These are phyloP conservation scores for Etheostoma spectabile DNA, from an alignment of 2,113 vertebrate species.

Conservation along the genomic window DNA sequence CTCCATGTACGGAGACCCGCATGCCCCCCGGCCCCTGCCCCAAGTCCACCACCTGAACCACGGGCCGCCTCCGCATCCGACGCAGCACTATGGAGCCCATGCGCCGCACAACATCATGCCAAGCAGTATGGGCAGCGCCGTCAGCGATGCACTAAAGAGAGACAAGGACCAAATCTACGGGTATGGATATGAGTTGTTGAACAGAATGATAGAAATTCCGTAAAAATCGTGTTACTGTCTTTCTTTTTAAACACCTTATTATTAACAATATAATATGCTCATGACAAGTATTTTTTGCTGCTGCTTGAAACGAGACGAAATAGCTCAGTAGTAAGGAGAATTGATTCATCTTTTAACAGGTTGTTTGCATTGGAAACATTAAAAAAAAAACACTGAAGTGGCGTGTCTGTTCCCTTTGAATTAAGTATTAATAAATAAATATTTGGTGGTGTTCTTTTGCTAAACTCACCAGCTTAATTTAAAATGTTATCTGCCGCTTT, in stretches of 20 bases:
- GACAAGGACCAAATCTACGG: conserved; percentile 99
- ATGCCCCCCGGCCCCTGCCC: conserved; percentile 92
- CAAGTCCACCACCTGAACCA: conserved; percentile 97
- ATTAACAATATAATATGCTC: neutral
- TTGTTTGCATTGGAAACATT: neutral
- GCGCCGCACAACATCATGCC: conserved; percentile 94
- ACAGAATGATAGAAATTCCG: neutral
- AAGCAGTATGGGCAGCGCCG: conserved; percentile 92
- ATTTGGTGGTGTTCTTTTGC: neutral
- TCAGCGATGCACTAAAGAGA: conserved; percentile 94
- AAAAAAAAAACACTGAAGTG: neutral
- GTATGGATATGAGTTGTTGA: conserved; percentile 73
- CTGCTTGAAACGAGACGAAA: neutral
- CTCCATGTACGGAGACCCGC: conserved; percentile 96
- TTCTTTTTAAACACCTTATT: neutral
- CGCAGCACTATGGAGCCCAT: conserved; percentile 95
- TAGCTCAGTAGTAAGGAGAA: neutral
- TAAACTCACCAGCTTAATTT: neutral
- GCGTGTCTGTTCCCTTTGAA: neutral
- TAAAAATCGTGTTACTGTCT: neutral
- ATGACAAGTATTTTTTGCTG: neutral
- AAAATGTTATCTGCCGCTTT: conserved; percentile 6
- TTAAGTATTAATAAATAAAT: neutral
- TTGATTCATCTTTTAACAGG: neutral
- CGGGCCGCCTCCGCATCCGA: conserved; percentile 92